Conservation (phyloP, 2,797 vertebrate species). For the Phoxinus dragarum region DNA sequence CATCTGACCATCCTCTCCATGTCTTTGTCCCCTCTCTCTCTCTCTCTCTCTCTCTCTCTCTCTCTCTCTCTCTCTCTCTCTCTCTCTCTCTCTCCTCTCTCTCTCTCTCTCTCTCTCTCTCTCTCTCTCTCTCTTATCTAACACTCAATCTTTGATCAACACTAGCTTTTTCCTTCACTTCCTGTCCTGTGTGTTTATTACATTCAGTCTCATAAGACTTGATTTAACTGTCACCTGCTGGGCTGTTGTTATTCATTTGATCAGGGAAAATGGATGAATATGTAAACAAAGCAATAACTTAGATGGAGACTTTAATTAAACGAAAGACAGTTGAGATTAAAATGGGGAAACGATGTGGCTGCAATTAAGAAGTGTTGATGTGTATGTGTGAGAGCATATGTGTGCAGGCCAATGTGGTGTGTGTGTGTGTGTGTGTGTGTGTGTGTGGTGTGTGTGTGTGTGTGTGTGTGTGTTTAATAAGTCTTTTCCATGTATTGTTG, state of each 20-base stretch:
- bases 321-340: constrained; percentile 80
- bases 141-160: constrained; percentile 46
- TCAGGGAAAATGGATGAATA: constrained; percentile 81
- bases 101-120: constrained; percentile 42
- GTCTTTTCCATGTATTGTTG: constrained; percentile 20
- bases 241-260: constrained; percentile 79
- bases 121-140: constrained; percentile 44
- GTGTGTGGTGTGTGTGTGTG: constrained; percentile 39
- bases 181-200: constrained; percentile 53
- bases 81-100: constrained; percentile 17
- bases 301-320: constrained; percentile 84
- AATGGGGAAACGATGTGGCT: constrained; percentile 74
- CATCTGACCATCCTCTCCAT: constrained; percentile 9
- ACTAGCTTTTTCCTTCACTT: constrained; percentile 34
- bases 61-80: neutral
- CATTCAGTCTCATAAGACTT: constrained; percentile 63
- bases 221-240: constrained; percentile 80
- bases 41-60: neutral
- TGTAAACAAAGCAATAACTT: constrained; percentile 85
- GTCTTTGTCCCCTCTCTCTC: neutral
- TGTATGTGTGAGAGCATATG: constrained; percentile 41
- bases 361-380: constrained; percentile 74
- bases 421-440: constrained; percentile 42
- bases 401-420: constrained; percentile 48
- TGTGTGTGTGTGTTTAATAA: constrained; percentile 44